Percentiles rank a stretch among this genome's conserved stretches.
These are phyloP conservation scores for Cepaea hortensis DNA, from an alignment of 2,888 invertebrate species.

Conservation along the genomic window DNA sequence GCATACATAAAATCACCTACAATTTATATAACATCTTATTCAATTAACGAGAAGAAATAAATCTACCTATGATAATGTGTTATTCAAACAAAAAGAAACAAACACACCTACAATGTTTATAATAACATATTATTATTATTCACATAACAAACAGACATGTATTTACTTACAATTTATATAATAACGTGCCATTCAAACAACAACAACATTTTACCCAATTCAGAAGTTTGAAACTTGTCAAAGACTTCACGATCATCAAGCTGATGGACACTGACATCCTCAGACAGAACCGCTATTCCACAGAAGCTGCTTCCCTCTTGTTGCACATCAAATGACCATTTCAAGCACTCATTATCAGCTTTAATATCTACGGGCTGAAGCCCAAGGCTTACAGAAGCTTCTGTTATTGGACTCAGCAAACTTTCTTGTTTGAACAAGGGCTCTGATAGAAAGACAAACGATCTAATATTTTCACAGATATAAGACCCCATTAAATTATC, in stretches of 20 bases:
- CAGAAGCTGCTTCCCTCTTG: neutral
- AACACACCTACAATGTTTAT: neutral
- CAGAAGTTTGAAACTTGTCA: constrained; percentile 3
- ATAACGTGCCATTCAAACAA: neutral
- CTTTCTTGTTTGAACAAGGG: neutral
- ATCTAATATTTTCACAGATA: too few species aligned
- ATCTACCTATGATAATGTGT: neutral
- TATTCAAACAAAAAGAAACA: neutral
- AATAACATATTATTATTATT: neutral
- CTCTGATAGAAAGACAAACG: neutral
- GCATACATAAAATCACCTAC: neutral
- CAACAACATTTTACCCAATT: neutral
- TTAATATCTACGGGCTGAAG: constrained; percentile 6
- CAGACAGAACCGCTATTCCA: neutral
- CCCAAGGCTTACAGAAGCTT: neutral
- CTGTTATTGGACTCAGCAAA: neutral
- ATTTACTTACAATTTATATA: neutral
- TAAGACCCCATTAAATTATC: too few species aligned
- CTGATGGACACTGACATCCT: neutral
- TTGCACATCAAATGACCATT: constrained; percentile 26
- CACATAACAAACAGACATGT: neutral
- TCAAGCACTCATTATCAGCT: neutral
- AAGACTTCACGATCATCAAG: neutral
- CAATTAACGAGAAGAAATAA: neutral
- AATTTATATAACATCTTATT: neutral